A percentile compares a stretch with the other conserved stretches of the same genome.
These are phyloP conservation scores for Paratrypauchen microcephalus DNA, from an alignment of 2,797 vertebrate species.

Conservation along the genomic window DNA sequence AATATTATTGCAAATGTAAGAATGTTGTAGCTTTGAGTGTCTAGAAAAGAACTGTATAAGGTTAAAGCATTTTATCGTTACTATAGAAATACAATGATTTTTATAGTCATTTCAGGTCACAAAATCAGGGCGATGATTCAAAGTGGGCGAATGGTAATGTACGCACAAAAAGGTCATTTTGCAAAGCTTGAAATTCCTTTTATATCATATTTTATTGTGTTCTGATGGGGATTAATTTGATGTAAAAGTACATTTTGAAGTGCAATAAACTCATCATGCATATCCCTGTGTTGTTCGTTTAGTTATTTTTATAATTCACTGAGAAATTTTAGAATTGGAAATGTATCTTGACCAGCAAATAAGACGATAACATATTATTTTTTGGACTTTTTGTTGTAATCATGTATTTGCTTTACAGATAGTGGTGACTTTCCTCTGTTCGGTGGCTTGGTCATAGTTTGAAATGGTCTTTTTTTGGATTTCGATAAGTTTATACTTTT, in stretches of 20 bases:
- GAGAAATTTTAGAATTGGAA: too few relatives aligned
- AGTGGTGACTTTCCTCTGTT: too few relatives aligned
- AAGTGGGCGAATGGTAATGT: slow-evolving; percentile 9
- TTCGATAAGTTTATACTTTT: too few relatives aligned
- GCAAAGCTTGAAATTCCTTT: slow-evolving; percentile 25
- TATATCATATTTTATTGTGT: slow-evolving; percentile 29
- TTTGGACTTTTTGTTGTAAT: too few relatives aligned
- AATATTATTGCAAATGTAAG: background rate
- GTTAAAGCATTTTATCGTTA: too few relatives aligned
- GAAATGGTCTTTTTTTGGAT: too few relatives aligned
- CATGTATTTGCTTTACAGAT: too few relatives aligned
- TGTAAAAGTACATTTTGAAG: slow-evolving; percentile 51
- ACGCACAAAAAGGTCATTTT: slow-evolving; percentile 29
- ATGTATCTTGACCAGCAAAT: too few relatives aligned
- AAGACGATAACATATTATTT: too few relatives aligned
- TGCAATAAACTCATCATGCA: slow-evolving; percentile 71
- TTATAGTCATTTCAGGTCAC: slow-evolving; percentile 21
- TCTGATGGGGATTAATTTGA: slow-evolving; percentile 39
- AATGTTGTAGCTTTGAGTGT: too few relatives aligned
- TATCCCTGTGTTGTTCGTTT: background rate
- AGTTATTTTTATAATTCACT: background rate
- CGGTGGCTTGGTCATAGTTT: too few relatives aligned
- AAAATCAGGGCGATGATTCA: slow-evolving; percentile 23
- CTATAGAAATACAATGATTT: background rate
- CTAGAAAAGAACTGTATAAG: background rate